Base-by-base conservation (phyloP, 2,888 invertebrate species). In the Myopa tessellatipennis region DNA sequence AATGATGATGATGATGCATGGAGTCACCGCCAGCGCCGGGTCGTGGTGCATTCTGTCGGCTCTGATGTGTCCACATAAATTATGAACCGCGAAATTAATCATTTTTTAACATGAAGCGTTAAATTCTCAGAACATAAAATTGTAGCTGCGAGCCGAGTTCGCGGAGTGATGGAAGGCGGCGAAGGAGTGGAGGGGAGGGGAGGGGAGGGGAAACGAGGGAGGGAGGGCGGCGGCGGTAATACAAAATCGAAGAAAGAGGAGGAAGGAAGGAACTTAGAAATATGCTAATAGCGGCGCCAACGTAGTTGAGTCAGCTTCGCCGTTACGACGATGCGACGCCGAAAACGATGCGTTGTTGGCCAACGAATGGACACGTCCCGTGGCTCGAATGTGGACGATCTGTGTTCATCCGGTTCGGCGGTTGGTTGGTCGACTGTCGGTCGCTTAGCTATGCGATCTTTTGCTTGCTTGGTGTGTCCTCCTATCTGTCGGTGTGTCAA, bases 31-130 rank as follows among this genome's bases (percentile, higher is more conserved):
- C 36, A 38, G 34, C 38, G 34, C 12, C 65, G 34, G 34, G 65
- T 45, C 45, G 38, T 55, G 16, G 34, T 82, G 83, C 84, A 82
- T 84, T 85, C 85, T 81, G 83, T 84, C 85, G 87, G 84, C 87
- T 85, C 85, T 85, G 84, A 85, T 86, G 86, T 85, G 86, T 84
- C 85, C 85, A 85, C 86, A 85, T 85, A 85, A 86, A 86, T 85
- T 86, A 86, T 85, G 85, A 81, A 81, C 79, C 82, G 83, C 83
- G 85, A 85, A 85, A 85, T 85, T 85, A 86, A 86, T 85, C 86
- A 85, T 86, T 86, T 86, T 84, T 85, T 85, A 74, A 63, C 74
- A 34, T 70, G 45, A 76, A 70, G 61, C 76, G 63, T 40, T 68
- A 60, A 75, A 58, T 68, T 75, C 34, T 50, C n/a, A 71, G 58